Conservation (phyloP, 2,797 vertebrate species). For the Dromococcyx pavoninus region DNA sequence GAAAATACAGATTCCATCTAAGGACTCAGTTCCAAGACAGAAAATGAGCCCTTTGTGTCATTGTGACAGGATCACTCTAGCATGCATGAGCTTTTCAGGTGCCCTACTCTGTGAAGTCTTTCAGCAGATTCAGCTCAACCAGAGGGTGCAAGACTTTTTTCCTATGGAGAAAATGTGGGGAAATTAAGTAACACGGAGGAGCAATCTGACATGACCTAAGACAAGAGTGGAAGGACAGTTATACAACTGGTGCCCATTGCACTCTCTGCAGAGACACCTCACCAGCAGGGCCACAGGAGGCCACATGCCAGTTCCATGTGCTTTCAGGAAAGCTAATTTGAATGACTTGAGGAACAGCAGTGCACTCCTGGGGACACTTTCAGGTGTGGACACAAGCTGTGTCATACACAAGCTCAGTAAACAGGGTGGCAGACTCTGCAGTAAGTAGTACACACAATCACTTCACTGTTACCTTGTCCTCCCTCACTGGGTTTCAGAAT, state of each 20-base stretch:
- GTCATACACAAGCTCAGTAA: background rate
- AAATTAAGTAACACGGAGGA: background rate
- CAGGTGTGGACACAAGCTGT: constrained; percentile 42
- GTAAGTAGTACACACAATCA: background rate
- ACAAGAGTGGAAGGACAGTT: constrained; percentile 28
- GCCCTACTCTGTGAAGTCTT: background rate
- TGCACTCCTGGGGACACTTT: constrained; percentile 22
- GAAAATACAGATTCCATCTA: background rate
- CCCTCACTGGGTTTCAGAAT: background rate
- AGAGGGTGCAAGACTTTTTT: background rate
- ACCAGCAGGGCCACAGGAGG: background rate
- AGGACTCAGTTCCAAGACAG: background rate
- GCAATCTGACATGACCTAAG: background rate
- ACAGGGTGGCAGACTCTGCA: constrained; percentile 1
- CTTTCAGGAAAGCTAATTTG: constrained; percentile 63
- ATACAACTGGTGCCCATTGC: background rate
- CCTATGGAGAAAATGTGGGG: background rate
- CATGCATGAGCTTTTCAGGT: background rate
- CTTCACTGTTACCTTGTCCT: background rate
- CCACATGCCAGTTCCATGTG: constrained; percentile 28
- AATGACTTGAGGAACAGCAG: constrained; percentile 26
- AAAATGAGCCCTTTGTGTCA: background rate
- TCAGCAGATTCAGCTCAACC: background rate
- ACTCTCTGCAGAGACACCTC: background rate
- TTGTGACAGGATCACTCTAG: background rate